Conservation (phyloP, 2,888 invertebrate genomes). For the Brachyopa scutellaris region DNA sequence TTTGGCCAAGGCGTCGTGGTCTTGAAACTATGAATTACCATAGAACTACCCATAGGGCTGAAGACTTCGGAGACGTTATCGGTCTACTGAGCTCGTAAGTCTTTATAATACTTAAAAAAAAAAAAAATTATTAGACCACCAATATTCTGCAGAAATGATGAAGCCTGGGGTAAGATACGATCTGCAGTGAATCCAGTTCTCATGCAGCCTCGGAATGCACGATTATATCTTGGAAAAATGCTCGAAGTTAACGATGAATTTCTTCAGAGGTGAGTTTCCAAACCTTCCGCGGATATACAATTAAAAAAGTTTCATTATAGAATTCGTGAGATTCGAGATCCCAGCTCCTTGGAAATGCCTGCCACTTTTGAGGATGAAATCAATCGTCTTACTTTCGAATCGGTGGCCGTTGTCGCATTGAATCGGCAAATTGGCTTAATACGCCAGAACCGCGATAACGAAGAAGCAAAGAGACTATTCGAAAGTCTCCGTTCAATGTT, state of each 20-base stretch:
- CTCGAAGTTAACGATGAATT: conserved; percentile 81
- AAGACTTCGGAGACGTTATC: conserved; percentile 68
- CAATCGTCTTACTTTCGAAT: conserved; percentile 84
- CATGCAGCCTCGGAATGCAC: conserved; percentile 84
- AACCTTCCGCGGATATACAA: no score
- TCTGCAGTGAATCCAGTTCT: conserved; percentile 86
- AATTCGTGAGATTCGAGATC: conserved; percentile 77
- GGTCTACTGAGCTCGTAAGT: conserved; percentile 74
- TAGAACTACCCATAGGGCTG: conserved; percentile 77
- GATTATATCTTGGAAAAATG: conserved; percentile 82
- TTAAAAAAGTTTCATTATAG: conserved; percentile 74
- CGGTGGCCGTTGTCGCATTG: conserved; percentile 79
- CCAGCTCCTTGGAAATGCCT: conserved; percentile 78
- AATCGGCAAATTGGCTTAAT: conserved; percentile 78
- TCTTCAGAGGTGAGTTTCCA: conserved; percentile 71
- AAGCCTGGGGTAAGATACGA: conserved; percentile 86
- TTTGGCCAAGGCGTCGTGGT: conserved; percentile 74
- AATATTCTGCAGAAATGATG: conserved; percentile 84
- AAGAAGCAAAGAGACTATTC: conserved; percentile 67
- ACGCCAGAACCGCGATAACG: conserved; percentile 46
- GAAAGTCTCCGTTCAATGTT: conserved; percentile 74
- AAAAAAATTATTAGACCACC: conserved; percentile 73
- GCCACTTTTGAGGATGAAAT: conserved; percentile 82
- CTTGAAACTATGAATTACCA: conserved; percentile 80
- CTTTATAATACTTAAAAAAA: conserved; percentile 63